Base-by-base conservation (phyloP, 1,140 invertebrate genomes). In the Brachionus sp. region DNA sequence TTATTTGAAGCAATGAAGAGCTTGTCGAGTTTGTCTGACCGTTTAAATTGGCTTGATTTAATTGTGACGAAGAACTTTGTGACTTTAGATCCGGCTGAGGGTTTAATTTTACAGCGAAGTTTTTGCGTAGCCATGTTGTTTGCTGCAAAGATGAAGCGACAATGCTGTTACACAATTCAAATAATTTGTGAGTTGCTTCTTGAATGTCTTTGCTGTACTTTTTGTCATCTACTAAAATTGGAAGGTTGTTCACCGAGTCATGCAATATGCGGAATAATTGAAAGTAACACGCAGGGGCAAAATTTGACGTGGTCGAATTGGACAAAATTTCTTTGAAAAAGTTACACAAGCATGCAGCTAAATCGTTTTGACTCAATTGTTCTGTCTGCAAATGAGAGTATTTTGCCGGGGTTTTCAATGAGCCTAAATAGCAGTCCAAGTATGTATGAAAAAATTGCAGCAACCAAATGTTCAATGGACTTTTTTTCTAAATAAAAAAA, bases 61-160 rank as follows among this genome's bases (percentile, higher is more conserved):
- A 5, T 10, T 66, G 64, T 13, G 64, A 37, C 2, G 35, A 37
- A 7, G 66, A 39, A 13, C 33, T 19, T 39, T 70, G 66, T 6
- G 29, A 37, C 37, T 70, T 70, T 10, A 39, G 37, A 3, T 87
- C 86, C 23, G 84, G 86, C 84, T 88, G 87, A 86, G 94, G 93
- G 6, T 86, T 86, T 13, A 87, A 86, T 85, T 93, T 92, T 0
- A 97, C 95, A 84, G 94, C 93, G 75, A 95, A 90, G 88, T 95
- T 96, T 85, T 94, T 90, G 85, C 95, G 90, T 39, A 97, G 86
- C 95, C 95, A 97, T 1, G 94, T 95, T 1, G 95, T 95, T 86
- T 95, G 94, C 87, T 95, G 94, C 75, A 97, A 89, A 86, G 94
- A 94, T 9, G 94, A 93, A 33, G 94, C 94, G 25, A 94, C 95